Conservation (phyloP, 53 echinoderm and acorn worm genomes). For the Paracentrotus lividus region DNA sequence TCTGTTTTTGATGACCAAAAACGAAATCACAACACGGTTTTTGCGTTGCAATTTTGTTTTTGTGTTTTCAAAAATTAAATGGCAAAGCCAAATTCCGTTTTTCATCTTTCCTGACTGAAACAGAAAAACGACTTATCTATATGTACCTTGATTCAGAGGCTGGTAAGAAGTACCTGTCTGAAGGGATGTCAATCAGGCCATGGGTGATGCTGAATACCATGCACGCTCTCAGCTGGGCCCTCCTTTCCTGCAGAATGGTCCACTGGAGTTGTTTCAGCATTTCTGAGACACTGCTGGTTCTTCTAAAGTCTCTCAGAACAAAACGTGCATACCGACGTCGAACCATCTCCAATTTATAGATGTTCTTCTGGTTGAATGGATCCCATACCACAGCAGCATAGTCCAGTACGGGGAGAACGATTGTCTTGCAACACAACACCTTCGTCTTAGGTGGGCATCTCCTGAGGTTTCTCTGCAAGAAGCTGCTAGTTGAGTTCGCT, state of each 20-base stretch:
- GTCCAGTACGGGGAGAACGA: conserved; percentile 61
- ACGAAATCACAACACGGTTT: no score
- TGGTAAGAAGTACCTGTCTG: conserved; percentile 3
- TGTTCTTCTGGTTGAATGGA: conserved; percentile 42
- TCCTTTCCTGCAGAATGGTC: no score
- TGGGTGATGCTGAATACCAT: background rate
- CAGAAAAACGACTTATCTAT: no score
- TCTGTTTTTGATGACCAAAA: no score
- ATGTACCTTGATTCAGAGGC: background rate
- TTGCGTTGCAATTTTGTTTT: no score
- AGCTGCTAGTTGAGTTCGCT: background rate
- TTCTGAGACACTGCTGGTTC: no score
- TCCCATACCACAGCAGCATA: conserved; percentile 60
- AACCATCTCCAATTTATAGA: conserved; percentile 67
- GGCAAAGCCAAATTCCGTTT: no score
- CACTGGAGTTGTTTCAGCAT: no score
- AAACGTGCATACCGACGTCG: background rate
- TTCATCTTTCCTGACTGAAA: no score
- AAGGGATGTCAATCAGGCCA: conserved; percentile 57
- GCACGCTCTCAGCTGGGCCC: no score
- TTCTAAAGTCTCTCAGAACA: no score
- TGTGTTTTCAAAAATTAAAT: no score
- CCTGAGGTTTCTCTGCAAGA: conserved; percentile 50
- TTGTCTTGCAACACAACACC: conserved; percentile 60
- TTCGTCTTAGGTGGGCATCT: conserved; percentile 57